phyloP scores from a whole-genome alignment of 1,140 invertebrate species.

The Sminthurides bifidus region DNA sequence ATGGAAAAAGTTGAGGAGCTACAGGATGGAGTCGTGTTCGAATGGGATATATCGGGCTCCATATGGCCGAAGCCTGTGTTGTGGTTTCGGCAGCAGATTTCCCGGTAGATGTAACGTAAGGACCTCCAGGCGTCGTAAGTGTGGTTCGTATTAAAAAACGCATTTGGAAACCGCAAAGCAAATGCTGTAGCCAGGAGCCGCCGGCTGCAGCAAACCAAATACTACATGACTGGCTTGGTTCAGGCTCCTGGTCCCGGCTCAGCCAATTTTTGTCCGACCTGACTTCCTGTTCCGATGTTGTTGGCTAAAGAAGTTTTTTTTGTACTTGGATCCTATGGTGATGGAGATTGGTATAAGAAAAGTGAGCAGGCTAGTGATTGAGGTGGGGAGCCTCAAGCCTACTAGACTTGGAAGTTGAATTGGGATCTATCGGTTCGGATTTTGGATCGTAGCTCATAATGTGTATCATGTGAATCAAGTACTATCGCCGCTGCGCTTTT shows the following conservation, averaged over 20 bases:
- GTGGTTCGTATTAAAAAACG: conserved; percentile 22
- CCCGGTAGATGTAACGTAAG: background rate
- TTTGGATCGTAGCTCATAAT: too few species aligned
- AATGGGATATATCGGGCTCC: conserved; percentile 7
- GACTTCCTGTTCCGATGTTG: background rate
- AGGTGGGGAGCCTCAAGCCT: background rate
- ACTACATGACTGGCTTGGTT: conserved; percentile 8
- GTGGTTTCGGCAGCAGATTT: conserved; percentile 3
- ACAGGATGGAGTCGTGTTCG: background rate
- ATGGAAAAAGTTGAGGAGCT: background rate
- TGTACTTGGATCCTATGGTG: background rate
- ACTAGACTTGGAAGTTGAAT: conserved; percentile 1
- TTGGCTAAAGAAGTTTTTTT: background rate
- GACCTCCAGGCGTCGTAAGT: conserved; percentile 7
- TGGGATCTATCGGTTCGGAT: background rate
- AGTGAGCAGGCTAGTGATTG: background rate
- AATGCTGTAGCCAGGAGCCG: too few species aligned
- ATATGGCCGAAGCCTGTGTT: conserved; percentile 15
- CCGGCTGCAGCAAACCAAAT: too few species aligned
- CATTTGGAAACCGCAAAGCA: conserved; percentile 22
- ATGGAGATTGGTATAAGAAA: background rate
- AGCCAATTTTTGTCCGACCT: background rate
- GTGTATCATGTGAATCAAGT: too few species aligned
- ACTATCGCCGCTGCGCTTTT: too few species aligned
- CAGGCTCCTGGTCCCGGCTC: background rate